Evolutionary conservation across 1,140 invertebrate genomes (phyloP).

Genomic region (Episyrphus balteatus): DNA sequence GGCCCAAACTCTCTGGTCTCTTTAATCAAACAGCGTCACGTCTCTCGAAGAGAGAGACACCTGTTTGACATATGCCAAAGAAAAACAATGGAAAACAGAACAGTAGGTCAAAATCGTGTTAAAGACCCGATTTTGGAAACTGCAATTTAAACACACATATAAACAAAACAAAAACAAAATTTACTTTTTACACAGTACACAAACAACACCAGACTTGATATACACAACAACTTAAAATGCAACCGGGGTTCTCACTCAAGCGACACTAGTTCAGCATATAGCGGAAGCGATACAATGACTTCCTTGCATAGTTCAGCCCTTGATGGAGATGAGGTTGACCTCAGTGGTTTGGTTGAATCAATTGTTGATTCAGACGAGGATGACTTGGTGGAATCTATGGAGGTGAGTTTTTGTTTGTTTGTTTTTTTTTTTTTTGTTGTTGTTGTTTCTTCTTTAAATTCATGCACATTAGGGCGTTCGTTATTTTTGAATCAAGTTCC

Average conservation of each 20-base stretch:
- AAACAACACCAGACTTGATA: slow-evolving; percentile 38
- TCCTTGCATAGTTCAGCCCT: slow-evolving; percentile 74
- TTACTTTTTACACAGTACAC: background rate
- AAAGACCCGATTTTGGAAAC: no score
- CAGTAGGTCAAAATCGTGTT: no score
- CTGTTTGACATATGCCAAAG: no score
- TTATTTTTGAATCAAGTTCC: no score
- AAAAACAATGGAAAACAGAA: no score
- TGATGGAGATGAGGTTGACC: slow-evolving; percentile 81
- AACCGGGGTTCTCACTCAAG: slow-evolving; percentile 79
- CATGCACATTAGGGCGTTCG: no score
- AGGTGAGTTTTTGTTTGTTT: slow-evolving; percentile 44
- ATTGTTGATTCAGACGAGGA: slow-evolving; percentile 93
- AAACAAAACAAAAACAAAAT: no score
- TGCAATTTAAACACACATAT: no score
- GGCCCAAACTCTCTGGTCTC: no score
- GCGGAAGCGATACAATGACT: slow-evolving; percentile 93
- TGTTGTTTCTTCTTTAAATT: no score
- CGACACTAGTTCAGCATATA: slow-evolving; percentile 91
- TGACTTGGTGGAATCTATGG: slow-evolving; percentile 83
- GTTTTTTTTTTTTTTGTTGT: background rate
- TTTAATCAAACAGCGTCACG: no score
- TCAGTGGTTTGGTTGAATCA: slow-evolving; percentile 86
- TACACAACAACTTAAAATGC: slow-evolving; percentile 72
- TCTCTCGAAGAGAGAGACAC: no score